These are phyloP conservation scores for Emydocephalus ijimae DNA, from an alignment of 2,113 vertebrate genomes.

Conservation along the genomic window DNA sequence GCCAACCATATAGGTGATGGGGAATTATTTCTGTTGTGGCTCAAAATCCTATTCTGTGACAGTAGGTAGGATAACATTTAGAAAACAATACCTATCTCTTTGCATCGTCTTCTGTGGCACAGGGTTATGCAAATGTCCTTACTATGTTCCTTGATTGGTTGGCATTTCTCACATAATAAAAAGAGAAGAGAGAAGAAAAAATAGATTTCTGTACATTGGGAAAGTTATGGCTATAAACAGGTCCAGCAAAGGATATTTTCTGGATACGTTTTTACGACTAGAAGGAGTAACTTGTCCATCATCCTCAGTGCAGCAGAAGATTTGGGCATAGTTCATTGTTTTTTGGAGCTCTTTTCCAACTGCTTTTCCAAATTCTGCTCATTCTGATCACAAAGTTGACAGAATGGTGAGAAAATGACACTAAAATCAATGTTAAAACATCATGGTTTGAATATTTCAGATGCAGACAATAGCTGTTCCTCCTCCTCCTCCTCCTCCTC, in stretches of 20 bases:
- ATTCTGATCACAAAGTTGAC: neutral
- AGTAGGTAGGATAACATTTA: neutral
- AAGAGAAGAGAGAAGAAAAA: neutral
- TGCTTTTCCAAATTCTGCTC: neutral
- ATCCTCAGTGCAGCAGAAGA: neutral
- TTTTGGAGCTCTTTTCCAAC: neutral
- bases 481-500: slow-evolving; percentile 39
- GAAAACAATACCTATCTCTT: neutral
- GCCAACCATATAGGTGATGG: neutral
- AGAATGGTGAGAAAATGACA: slow-evolving; percentile 51
- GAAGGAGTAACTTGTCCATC: neutral
- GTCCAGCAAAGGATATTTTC: neutral
- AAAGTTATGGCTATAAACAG: neutral
- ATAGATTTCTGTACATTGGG: neutral
- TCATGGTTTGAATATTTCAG: slow-evolving; percentile 64
- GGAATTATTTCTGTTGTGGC: neutral
- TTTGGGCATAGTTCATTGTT: neutral
- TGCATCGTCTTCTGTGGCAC: neutral
- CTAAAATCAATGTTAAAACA: slow-evolving; percentile 55
- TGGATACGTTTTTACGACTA: neutral
- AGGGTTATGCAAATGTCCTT: neutral
- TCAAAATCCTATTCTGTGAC: neutral
- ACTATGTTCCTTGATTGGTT: neutral
- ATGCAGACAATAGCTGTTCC: slow-evolving; percentile 58
- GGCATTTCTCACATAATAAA: neutral